phyloP scores from a whole-genome alignment of 2,888 invertebrate species.

The Nephrotoma appendiculata region DNA sequence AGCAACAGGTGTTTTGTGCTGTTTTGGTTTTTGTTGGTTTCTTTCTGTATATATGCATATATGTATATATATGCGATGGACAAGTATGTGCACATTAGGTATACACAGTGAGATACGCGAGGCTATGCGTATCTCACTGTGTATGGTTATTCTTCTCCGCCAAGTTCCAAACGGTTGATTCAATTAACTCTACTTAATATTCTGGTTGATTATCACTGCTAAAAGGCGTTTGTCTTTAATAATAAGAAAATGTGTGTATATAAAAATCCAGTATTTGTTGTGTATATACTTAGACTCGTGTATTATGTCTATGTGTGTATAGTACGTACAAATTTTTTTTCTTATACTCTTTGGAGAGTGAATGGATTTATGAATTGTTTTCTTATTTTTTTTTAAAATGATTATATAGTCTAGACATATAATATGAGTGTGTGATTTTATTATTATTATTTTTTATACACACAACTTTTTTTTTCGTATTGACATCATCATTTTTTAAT shows the following conservation, averaged over 20 bases:
- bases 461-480: neutral
- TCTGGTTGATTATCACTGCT: neutral
- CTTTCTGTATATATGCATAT: neutral
- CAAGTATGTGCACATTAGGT: neutral
- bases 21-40: neutral
- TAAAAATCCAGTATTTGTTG: neutral
- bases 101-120: no score
- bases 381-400: neutral
- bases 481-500: neutral
- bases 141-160: neutral
- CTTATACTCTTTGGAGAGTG: slow-evolving; percentile 1
- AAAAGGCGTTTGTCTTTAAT: neutral
- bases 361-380: slow-evolving; percentile 4
- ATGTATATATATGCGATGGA: neutral
- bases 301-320: neutral
- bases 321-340: neutral
- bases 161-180: neutral
- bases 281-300: neutral
- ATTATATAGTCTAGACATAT: slow-evolving; percentile 4
- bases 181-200: neutral
- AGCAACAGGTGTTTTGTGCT: neutral
- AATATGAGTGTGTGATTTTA: slow-evolving; percentile 1
- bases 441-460: neutral
- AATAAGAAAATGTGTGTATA: neutral
- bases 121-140: neutral